These are phyloP conservation scores for Seira sanloemensis DNA, from an alignment of 2,888 invertebrate species.

Conservation along the genomic window DNA sequence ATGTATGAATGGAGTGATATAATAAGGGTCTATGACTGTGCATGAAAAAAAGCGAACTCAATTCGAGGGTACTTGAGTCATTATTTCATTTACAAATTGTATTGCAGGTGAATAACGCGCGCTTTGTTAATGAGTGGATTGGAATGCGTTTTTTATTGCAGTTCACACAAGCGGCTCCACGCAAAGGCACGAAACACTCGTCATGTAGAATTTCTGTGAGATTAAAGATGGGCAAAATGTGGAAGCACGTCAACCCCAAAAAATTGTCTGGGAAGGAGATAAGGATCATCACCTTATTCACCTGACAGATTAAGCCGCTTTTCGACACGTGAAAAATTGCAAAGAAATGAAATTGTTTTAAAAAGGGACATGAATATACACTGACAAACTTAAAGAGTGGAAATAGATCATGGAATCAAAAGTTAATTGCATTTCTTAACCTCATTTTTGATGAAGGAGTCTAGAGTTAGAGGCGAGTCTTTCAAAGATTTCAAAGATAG, in stretches of 20 bases:
- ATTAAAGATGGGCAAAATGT: background rate
- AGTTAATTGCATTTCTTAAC: slow-evolving; percentile 1
- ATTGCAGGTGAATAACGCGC: background rate
- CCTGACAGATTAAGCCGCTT: background rate
- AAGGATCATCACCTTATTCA: slow-evolving; percentile 11
- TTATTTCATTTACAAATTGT: background rate
- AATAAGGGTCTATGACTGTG: background rate
- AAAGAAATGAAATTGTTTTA: too few species aligned
- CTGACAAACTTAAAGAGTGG: background rate
- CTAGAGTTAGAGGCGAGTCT: too few species aligned
- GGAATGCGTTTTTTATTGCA: slow-evolving; percentile 6
- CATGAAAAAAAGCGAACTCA: background rate
- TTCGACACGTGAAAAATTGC: background rate
- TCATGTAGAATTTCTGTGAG: too few species aligned
- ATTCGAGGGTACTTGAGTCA: background rate
- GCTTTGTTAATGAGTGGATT: background rate
- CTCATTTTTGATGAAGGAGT: background rate
- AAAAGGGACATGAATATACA: background rate
- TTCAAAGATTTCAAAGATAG: too few species aligned
- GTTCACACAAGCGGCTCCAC: too few species aligned
- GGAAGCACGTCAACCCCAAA: slow-evolving; percentile 5
- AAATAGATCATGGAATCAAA: slow-evolving; percentile 11
- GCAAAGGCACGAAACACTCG: too few species aligned
- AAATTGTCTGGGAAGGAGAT: slow-evolving; percentile 9
- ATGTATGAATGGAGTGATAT: background rate